Evolutionary conservation across 2,113 vertebrate genomes (phyloP).

Genomic region (Ibidorhyncha struthersii): DNA sequence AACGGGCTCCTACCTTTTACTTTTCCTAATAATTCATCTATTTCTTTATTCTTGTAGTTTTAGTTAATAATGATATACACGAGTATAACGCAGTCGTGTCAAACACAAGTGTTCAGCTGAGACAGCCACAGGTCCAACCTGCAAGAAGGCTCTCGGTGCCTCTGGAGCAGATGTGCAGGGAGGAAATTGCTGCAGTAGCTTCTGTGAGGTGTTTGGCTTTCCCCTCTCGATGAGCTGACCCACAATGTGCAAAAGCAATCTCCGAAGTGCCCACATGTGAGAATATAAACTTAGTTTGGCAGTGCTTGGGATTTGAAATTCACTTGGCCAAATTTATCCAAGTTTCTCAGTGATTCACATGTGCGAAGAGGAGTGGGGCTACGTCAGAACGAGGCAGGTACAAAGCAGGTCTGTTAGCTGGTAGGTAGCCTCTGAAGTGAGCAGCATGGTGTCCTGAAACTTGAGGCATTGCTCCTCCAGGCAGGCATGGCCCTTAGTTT

Average conservation of each 20-base stretch:
- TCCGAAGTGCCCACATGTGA: neutral
- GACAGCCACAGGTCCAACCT: neutral
- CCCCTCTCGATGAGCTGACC: neutral
- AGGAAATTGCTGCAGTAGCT: neutral
- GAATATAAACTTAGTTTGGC: neutral
- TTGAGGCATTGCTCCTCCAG: neutral
- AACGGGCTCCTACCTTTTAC: neutral
- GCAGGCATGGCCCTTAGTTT: neutral
- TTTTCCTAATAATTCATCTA: neutral
- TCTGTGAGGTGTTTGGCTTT: neutral
- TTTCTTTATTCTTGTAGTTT: neutral
- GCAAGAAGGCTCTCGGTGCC: neutral
- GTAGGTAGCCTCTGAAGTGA: neutral
- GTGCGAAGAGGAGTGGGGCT: neutral
- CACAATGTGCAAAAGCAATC: neutral
- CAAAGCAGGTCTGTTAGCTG: neutral
- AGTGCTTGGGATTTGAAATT: neutral
- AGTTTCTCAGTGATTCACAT: accelerated
- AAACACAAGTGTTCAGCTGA: neutral
- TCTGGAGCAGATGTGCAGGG: neutral
- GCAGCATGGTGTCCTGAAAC: neutral
- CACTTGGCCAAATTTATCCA: neutral
- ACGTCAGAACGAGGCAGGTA: neutral
- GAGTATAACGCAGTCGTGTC: neutral
- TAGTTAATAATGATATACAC: neutral